Conservation (phyloP, 1,140 invertebrate genomes). For the Papilio machaon region DNA sequence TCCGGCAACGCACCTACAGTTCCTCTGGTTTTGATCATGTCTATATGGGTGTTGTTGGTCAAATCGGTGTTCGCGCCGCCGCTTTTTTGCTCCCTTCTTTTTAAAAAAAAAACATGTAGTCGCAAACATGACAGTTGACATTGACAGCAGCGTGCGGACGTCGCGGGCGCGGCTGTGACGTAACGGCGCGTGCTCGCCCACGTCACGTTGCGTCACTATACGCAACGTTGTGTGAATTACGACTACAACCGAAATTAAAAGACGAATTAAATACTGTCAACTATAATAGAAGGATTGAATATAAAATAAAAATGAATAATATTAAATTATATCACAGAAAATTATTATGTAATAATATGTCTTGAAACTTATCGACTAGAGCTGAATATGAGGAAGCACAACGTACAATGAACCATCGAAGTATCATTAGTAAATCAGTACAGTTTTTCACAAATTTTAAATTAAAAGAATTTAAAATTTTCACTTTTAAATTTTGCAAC, state of each 20-base stretch:
- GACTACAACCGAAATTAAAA: too few relatives aligned
- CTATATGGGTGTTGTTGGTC: too few relatives aligned
- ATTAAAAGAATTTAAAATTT: too few relatives aligned
- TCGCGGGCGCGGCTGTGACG: constrained; percentile 25
- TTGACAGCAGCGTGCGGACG: neutral
- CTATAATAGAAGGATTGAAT: neutral
- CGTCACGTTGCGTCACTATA: constrained; percentile 22
- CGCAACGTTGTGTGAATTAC: neutral
- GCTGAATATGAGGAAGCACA: too few relatives aligned
- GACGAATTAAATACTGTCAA: neutral
- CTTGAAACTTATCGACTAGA: too few relatives aligned
- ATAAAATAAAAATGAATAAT: neutral
- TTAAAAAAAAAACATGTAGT: too few relatives aligned
- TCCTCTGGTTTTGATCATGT: too few relatives aligned
- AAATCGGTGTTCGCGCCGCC: neutral
- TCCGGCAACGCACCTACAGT: too few relatives aligned
- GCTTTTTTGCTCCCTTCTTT: too few relatives aligned
- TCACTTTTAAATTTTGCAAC: neutral
- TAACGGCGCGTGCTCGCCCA: constrained; percentile 16
- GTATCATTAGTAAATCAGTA: neutral
- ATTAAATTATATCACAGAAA: neutral
- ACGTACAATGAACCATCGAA: too few relatives aligned
- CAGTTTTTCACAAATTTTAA: neutral
- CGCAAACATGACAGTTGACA: neutral
- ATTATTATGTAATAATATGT: too few relatives aligned